Base-by-base conservation (phyloP, 1,140 invertebrate species). In the Catajapyx aquilonaris region DNA sequence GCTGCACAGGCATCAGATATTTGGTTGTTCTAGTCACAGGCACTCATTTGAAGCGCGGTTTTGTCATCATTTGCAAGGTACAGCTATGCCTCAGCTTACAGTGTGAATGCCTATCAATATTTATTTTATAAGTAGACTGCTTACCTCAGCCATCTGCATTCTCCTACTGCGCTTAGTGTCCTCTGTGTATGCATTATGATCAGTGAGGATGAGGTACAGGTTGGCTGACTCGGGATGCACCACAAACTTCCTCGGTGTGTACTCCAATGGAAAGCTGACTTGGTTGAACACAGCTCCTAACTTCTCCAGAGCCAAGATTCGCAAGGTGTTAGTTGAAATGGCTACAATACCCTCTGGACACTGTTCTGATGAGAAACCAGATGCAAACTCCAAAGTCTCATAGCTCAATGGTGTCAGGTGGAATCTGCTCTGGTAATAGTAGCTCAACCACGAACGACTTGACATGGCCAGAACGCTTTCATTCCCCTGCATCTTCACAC, bases 281-380 rank as follows among this genome's bases (percentile, higher is more conserved):
- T 97, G 91, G 63, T 99, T 99, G 52, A 99, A 99, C 3, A 98
- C 88, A 0, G 88, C 91, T 1, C 95, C 95, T 0, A 99, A 60
- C 58, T 99, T 99, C 57, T 99, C 95, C 11, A 99, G 60, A 0
- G 94, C 91, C 51, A 99, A 71, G 69, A 99, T 99, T 44, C 90
- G 70, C 19, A 99, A 61, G 0, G 93, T 98, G 50, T 98, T 98
- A 1, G 85, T 85, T 0, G 91, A 94, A 56, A 99, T 98, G 1
- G 95, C 94, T 5, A 99, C 95, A 45, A 99, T 94, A 44, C 93
- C 95, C 60, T 99, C 95, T 1, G 90, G 87, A 67, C 94, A 99
- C 57, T 99, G 94, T 59, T 98, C 93, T 40, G 88, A 95, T 39
- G 87, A 87, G 54, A 97, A 99, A 9, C 91, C 90, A 1, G 90